Conservation (phyloP, 2,888 invertebrate genomes). For the Melanchra persicariae region DNA sequence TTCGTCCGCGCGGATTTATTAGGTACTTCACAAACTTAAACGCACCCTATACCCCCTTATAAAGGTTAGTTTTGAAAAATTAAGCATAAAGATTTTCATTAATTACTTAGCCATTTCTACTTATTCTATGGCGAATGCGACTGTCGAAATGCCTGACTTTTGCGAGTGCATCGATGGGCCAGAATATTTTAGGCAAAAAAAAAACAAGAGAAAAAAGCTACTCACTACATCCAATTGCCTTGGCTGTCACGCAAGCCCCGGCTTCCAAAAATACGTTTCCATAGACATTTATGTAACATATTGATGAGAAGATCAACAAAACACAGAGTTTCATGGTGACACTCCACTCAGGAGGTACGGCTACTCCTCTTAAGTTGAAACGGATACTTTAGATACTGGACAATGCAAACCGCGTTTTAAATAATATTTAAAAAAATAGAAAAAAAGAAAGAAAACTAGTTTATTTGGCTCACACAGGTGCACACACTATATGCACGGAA, state of each 20-base stretch:
- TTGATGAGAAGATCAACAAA: neutral
- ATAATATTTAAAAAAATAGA: no score
- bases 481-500: no score
- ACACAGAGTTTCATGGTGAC: constrained; percentile 12
- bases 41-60: no score
- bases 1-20: no score
- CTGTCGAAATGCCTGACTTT: no score
- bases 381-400: neutral
- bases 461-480: no score
- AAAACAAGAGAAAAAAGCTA: neutral
- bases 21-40: no score
- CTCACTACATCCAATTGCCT: constrained; percentile 5
- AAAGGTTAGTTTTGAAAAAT: no score
- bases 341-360: neutral
- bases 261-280: neutral
- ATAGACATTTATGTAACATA: constrained; percentile 1
- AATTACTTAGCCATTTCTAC: no score
- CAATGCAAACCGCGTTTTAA: neutral
- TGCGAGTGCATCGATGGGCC: neutral
- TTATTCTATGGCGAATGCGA: no score
- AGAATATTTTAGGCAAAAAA: neutral
- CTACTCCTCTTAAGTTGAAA: neutral
- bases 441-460: no score
- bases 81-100: no score
- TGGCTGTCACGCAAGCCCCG: neutral